Percentiles rank a stretch among this genome's conserved stretches.
Evolutionary conservation across 2,113 vertebrate species (phyloP).

Genomic region (Todiramphus saurophagus): DNA sequence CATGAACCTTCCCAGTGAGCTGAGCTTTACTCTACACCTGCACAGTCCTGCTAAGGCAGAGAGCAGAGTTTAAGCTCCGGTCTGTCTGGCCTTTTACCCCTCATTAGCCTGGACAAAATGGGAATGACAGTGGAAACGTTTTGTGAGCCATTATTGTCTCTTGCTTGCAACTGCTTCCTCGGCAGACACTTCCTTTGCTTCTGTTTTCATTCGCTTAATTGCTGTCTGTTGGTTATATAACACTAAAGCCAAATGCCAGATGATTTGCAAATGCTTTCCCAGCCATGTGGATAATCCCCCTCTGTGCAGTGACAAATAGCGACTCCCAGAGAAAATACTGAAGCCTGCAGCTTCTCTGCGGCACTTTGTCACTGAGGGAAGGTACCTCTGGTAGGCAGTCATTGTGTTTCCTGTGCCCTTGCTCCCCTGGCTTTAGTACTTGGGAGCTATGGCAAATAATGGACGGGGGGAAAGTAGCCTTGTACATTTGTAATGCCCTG

Average conservation of each 20-base stretch:
- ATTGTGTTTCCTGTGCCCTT: background rate
- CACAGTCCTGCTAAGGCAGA: background rate
- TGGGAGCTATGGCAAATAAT: background rate
- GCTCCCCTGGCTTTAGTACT: background rate
- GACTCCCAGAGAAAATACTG: slow-evolving; percentile 1
- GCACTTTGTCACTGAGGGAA: background rate
- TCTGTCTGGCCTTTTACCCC: background rate
- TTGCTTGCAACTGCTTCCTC: slow-evolving; percentile 13
- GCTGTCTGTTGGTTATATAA: slow-evolving; percentile 5
- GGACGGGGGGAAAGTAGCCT: background rate
- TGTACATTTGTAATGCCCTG: background rate
- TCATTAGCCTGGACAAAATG: background rate
- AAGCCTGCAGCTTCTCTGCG: background rate
- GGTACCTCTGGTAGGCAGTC: background rate
- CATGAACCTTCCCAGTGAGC: background rate
- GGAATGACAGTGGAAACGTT: background rate
- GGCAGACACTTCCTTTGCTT: slow-evolving; percentile 4
- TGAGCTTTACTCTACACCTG: background rate
- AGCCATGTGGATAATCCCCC: background rate
- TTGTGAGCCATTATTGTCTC: background rate
- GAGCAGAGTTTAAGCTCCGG: background rate
- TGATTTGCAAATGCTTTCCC: slow-evolving; percentile 25
- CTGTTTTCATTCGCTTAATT: slow-evolving; percentile 25
- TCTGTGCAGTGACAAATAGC: background rate
- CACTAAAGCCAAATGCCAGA: background rate